Conservation (phyloP, 1,140 invertebrate species). For the Nephila pilipes region DNA sequence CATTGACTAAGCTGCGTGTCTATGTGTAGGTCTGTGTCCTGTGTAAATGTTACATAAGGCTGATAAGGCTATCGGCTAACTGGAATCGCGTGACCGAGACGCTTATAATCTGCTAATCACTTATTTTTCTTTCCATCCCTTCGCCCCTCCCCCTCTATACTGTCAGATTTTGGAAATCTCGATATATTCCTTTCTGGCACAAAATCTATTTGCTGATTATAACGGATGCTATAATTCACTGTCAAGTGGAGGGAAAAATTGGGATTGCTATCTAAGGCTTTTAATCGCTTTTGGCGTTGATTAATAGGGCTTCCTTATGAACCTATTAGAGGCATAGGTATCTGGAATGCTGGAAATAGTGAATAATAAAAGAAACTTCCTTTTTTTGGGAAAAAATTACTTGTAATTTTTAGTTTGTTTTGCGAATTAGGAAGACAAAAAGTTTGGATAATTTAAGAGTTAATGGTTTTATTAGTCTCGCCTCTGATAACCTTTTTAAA, state of each 20-base stretch:
- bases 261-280: conserved; percentile 13
- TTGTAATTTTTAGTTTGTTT: too few species aligned
- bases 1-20: conserved; percentile 51
- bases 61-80: conserved; percentile 55
- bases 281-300: conserved; percentile 51
- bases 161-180: conserved; percentile 47
- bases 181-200: conserved; percentile 57
- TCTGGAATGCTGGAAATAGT: neutral
- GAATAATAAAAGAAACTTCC: too few species aligned
- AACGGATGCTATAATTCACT: conserved; percentile 68
- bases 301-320: conserved; percentile 11
- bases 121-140: conserved; percentile 51
- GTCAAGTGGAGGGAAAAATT: conserved; percentile 52
- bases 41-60: conserved; percentile 65
- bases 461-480: too few species aligned
- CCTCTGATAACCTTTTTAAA: too few species aligned
- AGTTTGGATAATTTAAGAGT: too few species aligned
- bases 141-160: neutral
- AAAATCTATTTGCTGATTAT: conserved; percentile 70
- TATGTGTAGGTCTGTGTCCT: conserved; percentile 49
- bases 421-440: too few species aligned
- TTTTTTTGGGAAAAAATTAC: too few species aligned
- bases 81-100: conserved; percentile 64
- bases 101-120: conserved; percentile 71
- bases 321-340: neutral